phyloP scores from a whole-genome alignment of 2,888 invertebrate genomes.

The Peribatodes rhomboidaria region DNA sequence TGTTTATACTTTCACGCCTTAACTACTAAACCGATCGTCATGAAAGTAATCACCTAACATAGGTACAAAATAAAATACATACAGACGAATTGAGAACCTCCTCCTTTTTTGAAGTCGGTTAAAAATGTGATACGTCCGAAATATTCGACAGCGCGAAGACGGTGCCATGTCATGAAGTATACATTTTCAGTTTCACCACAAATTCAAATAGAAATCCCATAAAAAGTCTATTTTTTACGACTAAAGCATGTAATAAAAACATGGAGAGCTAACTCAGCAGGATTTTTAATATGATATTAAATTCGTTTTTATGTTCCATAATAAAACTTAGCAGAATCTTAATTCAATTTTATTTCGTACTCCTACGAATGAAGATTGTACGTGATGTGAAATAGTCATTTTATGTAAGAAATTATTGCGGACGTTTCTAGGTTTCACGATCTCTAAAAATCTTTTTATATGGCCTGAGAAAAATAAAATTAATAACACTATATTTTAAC shows the following conservation, averaged over 20 bases:
- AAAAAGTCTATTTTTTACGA: slow-evolving; percentile 27
- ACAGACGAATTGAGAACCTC: too few relatives aligned
- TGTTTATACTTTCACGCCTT: too few relatives aligned
- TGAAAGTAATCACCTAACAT: too few relatives aligned
- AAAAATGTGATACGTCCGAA: too few relatives aligned
- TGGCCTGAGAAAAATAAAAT: background rate
- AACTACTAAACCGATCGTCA: too few relatives aligned
- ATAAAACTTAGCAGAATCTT: slow-evolving; percentile 24
- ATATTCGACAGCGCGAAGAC: too few relatives aligned
- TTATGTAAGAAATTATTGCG: slow-evolving; percentile 6
- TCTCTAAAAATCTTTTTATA: background rate
- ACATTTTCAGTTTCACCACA: background rate
- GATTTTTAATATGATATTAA: slow-evolving; percentile 30
- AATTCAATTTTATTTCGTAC: slow-evolving; percentile 22
- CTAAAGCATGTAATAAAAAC: slow-evolving; percentile 24
- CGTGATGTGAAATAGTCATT: slow-evolving; percentile 11
- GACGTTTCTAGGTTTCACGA: background rate
- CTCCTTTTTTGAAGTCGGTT: too few relatives aligned
- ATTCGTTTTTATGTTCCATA: slow-evolving; percentile 28
- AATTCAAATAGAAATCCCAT: background rate
- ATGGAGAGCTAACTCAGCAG: slow-evolving; percentile 17
- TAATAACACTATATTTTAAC: background rate
- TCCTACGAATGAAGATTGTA: slow-evolving; percentile 6
- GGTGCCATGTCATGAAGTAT: background rate
- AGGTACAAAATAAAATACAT: too few relatives aligned